Percentiles rank a stretch among this genome's conserved stretches.
Evolutionary conservation across 1,140 invertebrate genomes (phyloP).

Genomic region (Leptinotarsa undecemlineata): DNA sequence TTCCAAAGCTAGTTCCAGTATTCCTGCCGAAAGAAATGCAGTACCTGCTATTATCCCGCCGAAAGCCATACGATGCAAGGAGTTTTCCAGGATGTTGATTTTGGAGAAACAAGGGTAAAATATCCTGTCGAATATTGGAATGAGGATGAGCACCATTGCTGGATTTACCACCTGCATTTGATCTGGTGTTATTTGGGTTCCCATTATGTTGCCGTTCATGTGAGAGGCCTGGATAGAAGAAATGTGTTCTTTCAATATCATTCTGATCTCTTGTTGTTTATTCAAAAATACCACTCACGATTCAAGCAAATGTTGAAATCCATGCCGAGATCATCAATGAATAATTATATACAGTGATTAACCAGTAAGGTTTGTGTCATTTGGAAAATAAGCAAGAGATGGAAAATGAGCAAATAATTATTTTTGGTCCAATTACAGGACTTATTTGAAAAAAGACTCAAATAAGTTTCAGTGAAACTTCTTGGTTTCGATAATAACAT

Average conservation of each 20-base stretch:
- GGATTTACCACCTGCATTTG: slow-evolving; percentile 73
- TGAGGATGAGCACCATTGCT: slow-evolving; percentile 66
- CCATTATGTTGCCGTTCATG: slow-evolving; percentile 65
- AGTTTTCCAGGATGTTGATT: slow-evolving; percentile 56
- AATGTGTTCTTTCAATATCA: background rate
- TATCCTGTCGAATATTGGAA: slow-evolving; percentile 67
- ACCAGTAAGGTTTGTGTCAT: too few relatives aligned
- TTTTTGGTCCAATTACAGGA: too few relatives aligned
- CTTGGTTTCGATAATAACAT: too few relatives aligned
- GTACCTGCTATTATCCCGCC: slow-evolving; percentile 68
- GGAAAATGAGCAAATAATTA: too few relatives aligned
- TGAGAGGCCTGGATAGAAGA: slow-evolving; percentile 64
- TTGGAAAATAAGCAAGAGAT: too few relatives aligned
- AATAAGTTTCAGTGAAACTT: too few relatives aligned
- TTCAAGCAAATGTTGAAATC: too few relatives aligned
- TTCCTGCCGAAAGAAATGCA: slow-evolving; percentile 58
- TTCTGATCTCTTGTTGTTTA: too few relatives aligned
- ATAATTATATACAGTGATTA: too few relatives aligned
- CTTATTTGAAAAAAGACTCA: too few relatives aligned
- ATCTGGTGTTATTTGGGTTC: slow-evolving; percentile 63
- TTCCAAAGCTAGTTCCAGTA: slow-evolving; percentile 49
- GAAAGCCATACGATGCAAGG: slow-evolving; percentile 67
- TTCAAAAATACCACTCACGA: too few relatives aligned
- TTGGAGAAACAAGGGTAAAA: slow-evolving; percentile 59
- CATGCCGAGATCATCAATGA: too few relatives aligned